A percentile compares a stretch with the other conserved stretches of the same genome.
Conservation (phyloP, 2,797 vertebrate species). For the Furcifer pardalis region DNA sequence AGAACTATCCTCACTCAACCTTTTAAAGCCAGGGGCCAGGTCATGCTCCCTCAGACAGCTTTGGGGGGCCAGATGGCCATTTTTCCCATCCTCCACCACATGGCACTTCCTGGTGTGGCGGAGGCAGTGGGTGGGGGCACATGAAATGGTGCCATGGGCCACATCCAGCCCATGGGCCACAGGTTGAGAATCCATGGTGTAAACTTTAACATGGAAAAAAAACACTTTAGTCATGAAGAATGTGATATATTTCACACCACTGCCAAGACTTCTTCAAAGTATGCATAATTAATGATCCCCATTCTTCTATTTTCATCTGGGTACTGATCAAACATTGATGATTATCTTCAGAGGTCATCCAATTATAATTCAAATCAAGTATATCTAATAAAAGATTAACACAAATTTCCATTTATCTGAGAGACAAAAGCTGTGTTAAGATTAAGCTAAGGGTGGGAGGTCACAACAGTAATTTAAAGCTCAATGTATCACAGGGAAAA, state of each 20-base stretch:
- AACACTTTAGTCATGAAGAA: background rate
- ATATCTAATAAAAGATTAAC: slow-evolving; percentile 49
- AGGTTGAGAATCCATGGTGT: too few species aligned
- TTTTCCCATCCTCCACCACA: too few species aligned
- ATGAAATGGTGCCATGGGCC: too few species aligned
- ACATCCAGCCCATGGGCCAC: too few species aligned
- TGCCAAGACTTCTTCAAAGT: slow-evolving; percentile 11
- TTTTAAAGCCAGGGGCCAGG: too few species aligned
- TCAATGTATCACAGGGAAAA: slow-evolving; percentile 20
- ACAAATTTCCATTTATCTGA: slow-evolving; percentile 36
- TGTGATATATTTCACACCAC: slow-evolving; percentile 14
- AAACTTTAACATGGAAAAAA: slow-evolving; percentile 10
- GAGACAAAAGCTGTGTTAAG: slow-evolving; percentile 35
- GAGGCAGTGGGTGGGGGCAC: too few species aligned
- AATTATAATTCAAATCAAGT: slow-evolving; percentile 47
- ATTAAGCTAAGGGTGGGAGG: slow-evolving; percentile 27
- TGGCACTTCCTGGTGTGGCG: too few species aligned
- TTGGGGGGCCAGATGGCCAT: too few species aligned
- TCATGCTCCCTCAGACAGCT: too few species aligned
- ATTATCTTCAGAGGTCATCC: slow-evolving; percentile 42
- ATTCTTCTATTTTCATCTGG: slow-evolving; percentile 38
- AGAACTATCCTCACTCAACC: too few species aligned
- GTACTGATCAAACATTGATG: slow-evolving; percentile 42
- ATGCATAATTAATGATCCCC: slow-evolving; percentile 37
- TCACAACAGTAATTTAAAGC: slow-evolving; percentile 34